phyloP scores from a whole-genome alignment of 1,140 invertebrate species.

The Drosophila malerkotliana region DNA sequence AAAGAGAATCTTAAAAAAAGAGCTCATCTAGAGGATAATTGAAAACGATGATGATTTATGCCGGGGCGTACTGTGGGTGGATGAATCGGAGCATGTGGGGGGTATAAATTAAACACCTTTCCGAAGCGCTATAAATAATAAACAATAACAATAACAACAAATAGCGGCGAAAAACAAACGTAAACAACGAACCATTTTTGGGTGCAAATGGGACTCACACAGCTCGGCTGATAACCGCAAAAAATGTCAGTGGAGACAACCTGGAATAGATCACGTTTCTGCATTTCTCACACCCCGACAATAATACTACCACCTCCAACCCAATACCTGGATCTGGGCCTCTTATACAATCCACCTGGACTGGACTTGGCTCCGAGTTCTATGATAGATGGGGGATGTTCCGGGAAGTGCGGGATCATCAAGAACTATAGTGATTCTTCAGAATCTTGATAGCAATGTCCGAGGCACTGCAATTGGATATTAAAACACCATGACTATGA shows the following conservation, averaged over 20 bases:
- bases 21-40: no score
- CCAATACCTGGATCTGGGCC: background rate
- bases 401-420: background rate
- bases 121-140: slow-evolving; percentile 49
- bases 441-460: background rate
- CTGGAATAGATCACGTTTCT: slow-evolving; percentile 79
- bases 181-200: slow-evolving; percentile 50
- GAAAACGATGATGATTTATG: background rate
- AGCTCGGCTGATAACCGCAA: slow-evolving; percentile 63
- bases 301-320: background rate
- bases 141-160: slow-evolving; percentile 41
- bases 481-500: no score
- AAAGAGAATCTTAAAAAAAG: no score
- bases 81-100: slow-evolving; percentile 4
- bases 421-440: background rate
- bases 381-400: background rate
- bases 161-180: slow-evolving; percentile 40
- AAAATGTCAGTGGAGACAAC: slow-evolving; percentile 56
- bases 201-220: slow-evolving; percentile 52
- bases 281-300: slow-evolving; percentile 59
- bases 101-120: slow-evolving; percentile 50
- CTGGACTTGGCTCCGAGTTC: background rate
- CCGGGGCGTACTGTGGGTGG: background rate
- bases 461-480: background rate
- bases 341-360: background rate